Evolutionary conservation across 2,113 vertebrate species (phyloP).

Genomic region (Heterocephalus glaber): DNA sequence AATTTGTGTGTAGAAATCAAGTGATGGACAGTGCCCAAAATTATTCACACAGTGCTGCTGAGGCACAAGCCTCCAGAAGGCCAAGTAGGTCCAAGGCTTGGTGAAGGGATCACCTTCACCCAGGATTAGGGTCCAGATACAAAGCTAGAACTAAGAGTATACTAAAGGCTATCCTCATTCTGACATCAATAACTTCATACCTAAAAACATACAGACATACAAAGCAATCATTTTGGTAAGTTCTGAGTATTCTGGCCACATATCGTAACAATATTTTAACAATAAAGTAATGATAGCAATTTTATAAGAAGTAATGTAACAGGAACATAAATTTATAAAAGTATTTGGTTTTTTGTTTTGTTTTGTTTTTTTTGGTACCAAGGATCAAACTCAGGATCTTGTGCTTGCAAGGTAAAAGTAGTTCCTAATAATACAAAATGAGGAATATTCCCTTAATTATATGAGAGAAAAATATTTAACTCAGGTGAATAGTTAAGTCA

Average conservation of each 20-base stretch:
- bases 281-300: not conserved
- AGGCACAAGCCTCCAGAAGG: not conserved
- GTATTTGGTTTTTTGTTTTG: no score
- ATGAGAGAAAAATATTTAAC: not conserved
- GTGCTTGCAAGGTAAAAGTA: no score
- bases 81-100: not conserved
- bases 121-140: not conserved
- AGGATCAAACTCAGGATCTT: no score
- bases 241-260: not conserved
- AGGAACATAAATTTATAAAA: not conserved
- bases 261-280: not conserved
- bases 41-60: not conserved
- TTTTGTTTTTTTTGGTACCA: no score
- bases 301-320: not conserved
- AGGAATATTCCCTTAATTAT: not conserved
- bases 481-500: not conserved
- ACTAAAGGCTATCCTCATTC: not conserved
- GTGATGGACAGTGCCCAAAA: fast-evolving
- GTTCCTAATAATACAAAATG: not conserved
- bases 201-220: not conserved
- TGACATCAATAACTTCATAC: not conserved
- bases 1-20: not conserved
- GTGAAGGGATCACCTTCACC: fast-evolving
- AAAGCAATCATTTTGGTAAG: not conserved
- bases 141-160: not conserved